These are phyloP conservation scores for Phaenicophaeus curvirostris DNA, from an alignment of 2,797 vertebrate genomes.

Conservation along the genomic window DNA sequence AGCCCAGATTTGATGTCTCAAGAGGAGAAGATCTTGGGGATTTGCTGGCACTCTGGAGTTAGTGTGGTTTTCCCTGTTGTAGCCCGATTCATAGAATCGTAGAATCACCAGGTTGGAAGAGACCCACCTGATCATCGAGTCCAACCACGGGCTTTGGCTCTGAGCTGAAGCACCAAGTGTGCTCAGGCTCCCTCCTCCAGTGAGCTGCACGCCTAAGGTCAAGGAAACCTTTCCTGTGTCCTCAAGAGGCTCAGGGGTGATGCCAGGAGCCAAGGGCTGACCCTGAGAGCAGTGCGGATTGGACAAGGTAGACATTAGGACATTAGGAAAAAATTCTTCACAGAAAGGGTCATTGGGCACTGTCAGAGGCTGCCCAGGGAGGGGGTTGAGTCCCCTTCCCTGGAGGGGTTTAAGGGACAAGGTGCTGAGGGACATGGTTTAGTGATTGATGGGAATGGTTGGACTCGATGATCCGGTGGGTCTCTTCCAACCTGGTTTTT, in stretches of 20 bases:
- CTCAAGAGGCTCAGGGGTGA: neutral
- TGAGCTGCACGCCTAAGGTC: neutral
- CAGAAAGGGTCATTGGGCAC: no score
- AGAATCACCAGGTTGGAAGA: no score
- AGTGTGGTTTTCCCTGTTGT: neutral
- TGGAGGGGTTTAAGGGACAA: no score
- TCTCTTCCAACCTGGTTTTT: no score
- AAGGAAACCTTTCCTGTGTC: neutral
- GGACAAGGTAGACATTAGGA: rapidly evolving
- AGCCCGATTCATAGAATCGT: no score
- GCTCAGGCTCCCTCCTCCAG: neutral
- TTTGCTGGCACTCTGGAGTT: neutral
- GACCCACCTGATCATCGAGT: no score
- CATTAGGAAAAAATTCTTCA: no score
- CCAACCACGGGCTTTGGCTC: neutral
- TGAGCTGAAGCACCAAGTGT: rapidly evolving
- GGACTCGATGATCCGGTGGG: no score
- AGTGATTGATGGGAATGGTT: no score
- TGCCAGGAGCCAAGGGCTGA: neutral
- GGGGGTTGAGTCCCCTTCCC: no score
- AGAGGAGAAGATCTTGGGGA: neutral
- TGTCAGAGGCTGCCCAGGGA: no score
- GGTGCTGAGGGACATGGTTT: no score
- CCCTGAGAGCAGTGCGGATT: neutral
- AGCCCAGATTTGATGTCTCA: rapidly evolving